Conservation (phyloP, 2,113 vertebrate species). For the Zapus hudsonius region DNA sequence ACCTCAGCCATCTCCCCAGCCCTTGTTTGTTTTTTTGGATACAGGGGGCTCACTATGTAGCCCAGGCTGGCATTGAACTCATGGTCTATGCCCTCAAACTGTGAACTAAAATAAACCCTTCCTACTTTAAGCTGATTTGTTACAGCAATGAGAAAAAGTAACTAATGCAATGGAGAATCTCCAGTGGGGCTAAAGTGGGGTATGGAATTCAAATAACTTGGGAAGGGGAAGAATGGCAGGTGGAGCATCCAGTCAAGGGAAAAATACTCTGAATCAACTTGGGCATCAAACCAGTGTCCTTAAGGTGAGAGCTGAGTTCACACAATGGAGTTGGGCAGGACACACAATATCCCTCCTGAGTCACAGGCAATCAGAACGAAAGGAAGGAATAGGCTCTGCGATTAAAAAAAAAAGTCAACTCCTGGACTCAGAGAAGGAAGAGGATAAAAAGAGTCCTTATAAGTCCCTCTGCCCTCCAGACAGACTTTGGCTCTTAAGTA, state of each 20-base stretch:
- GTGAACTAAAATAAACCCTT: background rate
- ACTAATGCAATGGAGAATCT: background rate
- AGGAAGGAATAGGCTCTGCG: background rate
- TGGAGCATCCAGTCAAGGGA: background rate
- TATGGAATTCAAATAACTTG: background rate
- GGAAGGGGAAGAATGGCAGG: background rate
- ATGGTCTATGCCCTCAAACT: background rate
- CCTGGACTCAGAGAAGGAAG: background rate
- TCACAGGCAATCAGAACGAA: background rate
- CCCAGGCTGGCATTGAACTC: background rate
- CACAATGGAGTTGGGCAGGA: background rate
- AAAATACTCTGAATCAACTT: background rate
- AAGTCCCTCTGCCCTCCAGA: background rate
- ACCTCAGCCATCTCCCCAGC: too few species aligned
- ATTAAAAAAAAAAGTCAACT: background rate
- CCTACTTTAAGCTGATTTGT: background rate
- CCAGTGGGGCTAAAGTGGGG: background rate
- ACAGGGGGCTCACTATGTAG: too few species aligned
- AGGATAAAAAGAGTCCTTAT: conserved; percentile 30
- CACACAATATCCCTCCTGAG: background rate
- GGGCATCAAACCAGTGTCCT: background rate
- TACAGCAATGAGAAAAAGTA: background rate
- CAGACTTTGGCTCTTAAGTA: conserved; percentile 2
- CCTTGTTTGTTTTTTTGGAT: too few species aligned
- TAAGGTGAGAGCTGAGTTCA: background rate